Evolutionary conservation across 1,140 invertebrate species (phyloP).

Genomic region (Macrocentrus cingulum): DNA sequence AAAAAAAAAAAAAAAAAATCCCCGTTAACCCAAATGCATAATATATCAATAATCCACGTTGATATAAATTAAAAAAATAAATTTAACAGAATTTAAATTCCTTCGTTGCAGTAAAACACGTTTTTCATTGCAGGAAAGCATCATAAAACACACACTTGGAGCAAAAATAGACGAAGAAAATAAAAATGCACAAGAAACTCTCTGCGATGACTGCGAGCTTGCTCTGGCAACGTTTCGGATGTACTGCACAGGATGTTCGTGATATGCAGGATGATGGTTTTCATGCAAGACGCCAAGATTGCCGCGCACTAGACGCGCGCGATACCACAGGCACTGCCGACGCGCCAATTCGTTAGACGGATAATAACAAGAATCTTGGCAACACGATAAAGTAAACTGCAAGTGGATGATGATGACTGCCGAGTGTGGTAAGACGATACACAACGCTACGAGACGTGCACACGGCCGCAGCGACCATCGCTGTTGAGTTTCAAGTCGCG

Average conservation of each 20-base stretch:
- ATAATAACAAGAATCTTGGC: not conserved
- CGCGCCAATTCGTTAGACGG: not conserved
- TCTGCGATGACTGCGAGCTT: not conserved
- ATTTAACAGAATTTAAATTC: too few relatives aligned
- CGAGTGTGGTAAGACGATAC: not conserved
- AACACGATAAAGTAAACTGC: not conserved
- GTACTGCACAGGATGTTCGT: conserved; percentile 5
- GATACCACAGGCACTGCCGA: too few relatives aligned
- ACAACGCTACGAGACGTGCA: not conserved
- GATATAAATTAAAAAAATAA: too few relatives aligned
- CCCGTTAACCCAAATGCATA: too few relatives aligned
- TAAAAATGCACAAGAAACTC: not conserved
- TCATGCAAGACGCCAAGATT: too few relatives aligned
- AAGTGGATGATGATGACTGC: not conserved
- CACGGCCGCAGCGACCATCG: not conserved
- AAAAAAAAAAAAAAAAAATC: too few relatives aligned
- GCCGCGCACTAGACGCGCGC: too few relatives aligned
- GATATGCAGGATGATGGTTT: too few relatives aligned
- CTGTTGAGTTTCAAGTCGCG: conserved; percentile 26
- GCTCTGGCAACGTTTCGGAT: conserved; percentile 5
- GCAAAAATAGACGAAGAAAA: not conserved
- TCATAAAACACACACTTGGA: too few relatives aligned
- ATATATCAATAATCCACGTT: too few relatives aligned
- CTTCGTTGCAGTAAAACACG: too few relatives aligned
- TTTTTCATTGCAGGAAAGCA: too few relatives aligned